Conservation (phyloP, 2,113 vertebrate genomes). For the Mobula birostris region DNA sequence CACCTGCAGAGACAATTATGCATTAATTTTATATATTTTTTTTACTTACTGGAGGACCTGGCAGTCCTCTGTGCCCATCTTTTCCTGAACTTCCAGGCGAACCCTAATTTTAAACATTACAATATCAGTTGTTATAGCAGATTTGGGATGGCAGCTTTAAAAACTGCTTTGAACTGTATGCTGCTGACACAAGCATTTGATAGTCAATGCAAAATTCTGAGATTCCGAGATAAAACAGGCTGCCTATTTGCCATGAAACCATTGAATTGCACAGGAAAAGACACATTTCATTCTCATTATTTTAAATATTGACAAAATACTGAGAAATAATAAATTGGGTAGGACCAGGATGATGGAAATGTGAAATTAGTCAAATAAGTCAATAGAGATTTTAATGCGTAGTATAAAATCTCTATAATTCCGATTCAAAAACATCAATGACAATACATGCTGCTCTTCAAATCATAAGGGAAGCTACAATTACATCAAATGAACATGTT, state of each 20-base stretch:
- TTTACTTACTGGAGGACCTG: background rate
- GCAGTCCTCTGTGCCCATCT: background rate
- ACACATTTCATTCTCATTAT: background rate
- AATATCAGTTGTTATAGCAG: background rate
- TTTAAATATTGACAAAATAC: background rate
- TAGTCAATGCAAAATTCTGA: background rate
- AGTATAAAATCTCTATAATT: background rate
- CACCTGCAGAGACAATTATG: background rate
- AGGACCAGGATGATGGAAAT: background rate
- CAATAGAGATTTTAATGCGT: background rate
- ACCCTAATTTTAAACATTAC: conserved; percentile 3
- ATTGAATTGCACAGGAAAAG: background rate
- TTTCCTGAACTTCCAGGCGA: background rate
- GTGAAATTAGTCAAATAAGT: background rate
- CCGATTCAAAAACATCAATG: background rate
- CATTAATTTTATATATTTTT: background rate
- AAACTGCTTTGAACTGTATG: background rate
- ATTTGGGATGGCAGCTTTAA: background rate
- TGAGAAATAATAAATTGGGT: background rate
- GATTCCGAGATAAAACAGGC: background rate
- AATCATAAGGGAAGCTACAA: background rate
- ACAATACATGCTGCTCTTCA: background rate
- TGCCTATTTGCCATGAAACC: background rate
- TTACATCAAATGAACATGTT: background rate
- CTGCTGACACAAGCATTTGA: background rate